Conservation (phyloP, 2,797 vertebrate genomes). For the Vireo griseus region DNA sequence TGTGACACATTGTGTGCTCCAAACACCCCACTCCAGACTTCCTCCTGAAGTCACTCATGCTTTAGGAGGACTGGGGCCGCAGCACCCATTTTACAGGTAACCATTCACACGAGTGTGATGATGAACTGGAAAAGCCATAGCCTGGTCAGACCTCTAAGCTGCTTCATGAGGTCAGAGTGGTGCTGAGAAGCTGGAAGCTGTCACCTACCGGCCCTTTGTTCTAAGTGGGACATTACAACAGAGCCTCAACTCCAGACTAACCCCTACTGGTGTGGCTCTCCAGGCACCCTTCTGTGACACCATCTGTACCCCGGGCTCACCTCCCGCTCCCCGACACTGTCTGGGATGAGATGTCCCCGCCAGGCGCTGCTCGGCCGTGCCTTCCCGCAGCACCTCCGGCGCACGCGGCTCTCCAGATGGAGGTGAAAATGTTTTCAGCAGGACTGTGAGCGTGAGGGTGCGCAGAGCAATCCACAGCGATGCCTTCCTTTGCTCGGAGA, state of each 20-base stretch:
- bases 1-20: background rate
- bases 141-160: background rate
- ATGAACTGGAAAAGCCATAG: background rate
- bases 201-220: background rate
- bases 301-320: background rate
- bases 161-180: background rate
- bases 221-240: background rate
- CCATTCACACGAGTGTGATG: background rate
- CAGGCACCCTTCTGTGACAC: background rate
- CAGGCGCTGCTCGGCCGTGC: fast-evolving
- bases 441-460: background rate
- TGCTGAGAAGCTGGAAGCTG: background rate
- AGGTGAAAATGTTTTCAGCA: background rate
- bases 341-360: background rate
- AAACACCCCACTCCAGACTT: background rate
- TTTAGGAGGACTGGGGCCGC: background rate
- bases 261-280: background rate
- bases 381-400: background rate
- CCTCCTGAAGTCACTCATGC: background rate
- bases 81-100: background rate
- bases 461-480: fast-evolving
- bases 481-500: background rate
- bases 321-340: fast-evolving
- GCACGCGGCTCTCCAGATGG: fast-evolving
- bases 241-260: background rate